These are phyloP conservation scores for Falco biarmicus DNA, from an alignment of 2,797 vertebrate genomes.

Conservation along the genomic window DNA sequence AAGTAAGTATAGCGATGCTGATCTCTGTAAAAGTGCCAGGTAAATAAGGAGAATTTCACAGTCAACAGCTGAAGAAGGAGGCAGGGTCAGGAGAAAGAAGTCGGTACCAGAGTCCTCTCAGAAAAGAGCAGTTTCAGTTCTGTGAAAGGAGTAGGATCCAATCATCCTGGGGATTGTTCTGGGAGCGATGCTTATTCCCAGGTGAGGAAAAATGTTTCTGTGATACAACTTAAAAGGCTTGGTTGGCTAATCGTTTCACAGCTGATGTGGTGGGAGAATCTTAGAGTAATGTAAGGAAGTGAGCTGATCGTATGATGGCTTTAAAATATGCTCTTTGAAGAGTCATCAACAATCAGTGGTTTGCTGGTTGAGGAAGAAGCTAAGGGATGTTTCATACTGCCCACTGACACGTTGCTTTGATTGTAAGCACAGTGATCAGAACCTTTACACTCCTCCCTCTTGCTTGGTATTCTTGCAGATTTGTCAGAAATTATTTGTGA, in stretches of 20 bases:
- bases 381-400: background rate
- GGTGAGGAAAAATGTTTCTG: slow-evolving; percentile 5
- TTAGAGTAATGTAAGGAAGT: background rate
- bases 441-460: background rate
- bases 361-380: background rate
- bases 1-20: background rate
- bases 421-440: background rate
- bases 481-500: background rate
- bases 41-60: slow-evolving; percentile 30
- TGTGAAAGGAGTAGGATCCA: background rate
- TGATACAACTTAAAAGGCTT: background rate
- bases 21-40: background rate
- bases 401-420: background rate
- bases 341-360: background rate
- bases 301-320: background rate
- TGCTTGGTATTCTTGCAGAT: background rate
- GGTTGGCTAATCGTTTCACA: background rate
- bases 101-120: background rate
- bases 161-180: background rate
- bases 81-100: background rate
- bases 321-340: background rate
- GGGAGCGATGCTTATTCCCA: background rate
- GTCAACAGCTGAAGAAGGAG: slow-evolving; percentile 23
- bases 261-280: background rate
- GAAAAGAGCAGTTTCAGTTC: background rate